Conservation (phyloP, 2,888 invertebrate species). For the Leistus spinibarbis region DNA sequence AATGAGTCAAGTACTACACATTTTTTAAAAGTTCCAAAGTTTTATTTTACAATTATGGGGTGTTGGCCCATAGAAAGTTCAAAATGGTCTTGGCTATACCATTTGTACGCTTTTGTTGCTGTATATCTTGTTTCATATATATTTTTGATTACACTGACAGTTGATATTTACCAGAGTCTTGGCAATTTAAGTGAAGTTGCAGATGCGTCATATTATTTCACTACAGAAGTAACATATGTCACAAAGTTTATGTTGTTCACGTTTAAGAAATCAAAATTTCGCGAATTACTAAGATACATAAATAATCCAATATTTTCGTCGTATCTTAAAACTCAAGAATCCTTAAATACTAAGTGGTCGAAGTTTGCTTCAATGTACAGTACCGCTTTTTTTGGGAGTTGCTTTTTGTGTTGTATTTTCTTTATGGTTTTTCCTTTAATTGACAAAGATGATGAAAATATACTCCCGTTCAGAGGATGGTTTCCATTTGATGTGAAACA, state of each 20-base stretch:
- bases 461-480: conserved; percentile 44
- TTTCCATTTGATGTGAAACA: conserved; percentile 42
- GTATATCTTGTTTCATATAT: not conserved
- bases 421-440: conserved; percentile 42
- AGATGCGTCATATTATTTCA: conserved; percentile 42
- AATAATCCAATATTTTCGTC: conserved; percentile 36
- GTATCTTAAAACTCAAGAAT: conserved; percentile 33
- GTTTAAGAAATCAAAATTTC: conserved; percentile 36
- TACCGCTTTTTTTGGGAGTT: conserved; percentile 35
- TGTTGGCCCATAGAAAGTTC: conserved; percentile 19
- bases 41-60: conserved; percentile 13
- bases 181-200: conserved; percentile 41
- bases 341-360: conserved; percentile 37
- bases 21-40: conserved; percentile 19
- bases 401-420: conserved; percentile 39
- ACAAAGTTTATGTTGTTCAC: conserved; percentile 43
- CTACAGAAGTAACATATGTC: conserved; percentile 43
- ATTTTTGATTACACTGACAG: conserved; percentile 1
- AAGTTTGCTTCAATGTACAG: conserved; percentile 25
- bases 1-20: conserved; percentile 1
- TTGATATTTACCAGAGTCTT: conserved; percentile 18
- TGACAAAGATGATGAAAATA: conserved; percentile 40
- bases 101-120: not conserved
- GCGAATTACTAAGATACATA: conserved; percentile 37
- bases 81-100: conserved; percentile 18